Evolutionary conservation across 2,113 vertebrate genomes (phyloP).

Genomic region (Castor canadensis): DNA sequence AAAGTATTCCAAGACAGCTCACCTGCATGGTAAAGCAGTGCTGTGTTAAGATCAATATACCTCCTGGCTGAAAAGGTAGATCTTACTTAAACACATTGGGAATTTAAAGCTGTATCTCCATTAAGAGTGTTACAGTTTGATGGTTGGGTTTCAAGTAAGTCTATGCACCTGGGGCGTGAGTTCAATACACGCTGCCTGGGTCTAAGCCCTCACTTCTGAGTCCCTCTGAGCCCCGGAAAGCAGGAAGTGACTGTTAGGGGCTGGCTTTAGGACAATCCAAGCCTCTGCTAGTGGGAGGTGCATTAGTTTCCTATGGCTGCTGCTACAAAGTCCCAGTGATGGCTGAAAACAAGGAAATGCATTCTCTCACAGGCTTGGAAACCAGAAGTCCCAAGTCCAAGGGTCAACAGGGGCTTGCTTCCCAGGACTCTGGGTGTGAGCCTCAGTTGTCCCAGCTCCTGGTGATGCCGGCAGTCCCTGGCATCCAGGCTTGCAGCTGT

Average conservation of each 20-base stretch:
- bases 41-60: neutral
- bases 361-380: neutral
- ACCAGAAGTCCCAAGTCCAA: too few species aligned
- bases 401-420: neutral
- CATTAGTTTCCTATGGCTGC: neutral
- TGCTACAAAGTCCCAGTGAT: neutral
- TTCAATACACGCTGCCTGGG: neutral
- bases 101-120: neutral
- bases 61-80: neutral
- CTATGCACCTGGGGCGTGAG: neutral
- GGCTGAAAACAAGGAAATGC: neutral
- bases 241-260: too few species aligned
- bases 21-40: neutral
- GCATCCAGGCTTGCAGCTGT: neutral
- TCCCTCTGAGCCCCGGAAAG: neutral
- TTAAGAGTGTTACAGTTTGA: neutral
- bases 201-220: neutral
- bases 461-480: too few species aligned
- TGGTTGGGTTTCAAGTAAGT: neutral
- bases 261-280: neutral
- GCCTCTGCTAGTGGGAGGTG: neutral
- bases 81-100: neutral
- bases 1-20: neutral
- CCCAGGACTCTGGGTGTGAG: neutral
- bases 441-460: too few species aligned